These are phyloP conservation scores for Myopa tessellatipennis DNA, from an alignment of 2,888 invertebrate genomes.

Conservation along the genomic window DNA sequence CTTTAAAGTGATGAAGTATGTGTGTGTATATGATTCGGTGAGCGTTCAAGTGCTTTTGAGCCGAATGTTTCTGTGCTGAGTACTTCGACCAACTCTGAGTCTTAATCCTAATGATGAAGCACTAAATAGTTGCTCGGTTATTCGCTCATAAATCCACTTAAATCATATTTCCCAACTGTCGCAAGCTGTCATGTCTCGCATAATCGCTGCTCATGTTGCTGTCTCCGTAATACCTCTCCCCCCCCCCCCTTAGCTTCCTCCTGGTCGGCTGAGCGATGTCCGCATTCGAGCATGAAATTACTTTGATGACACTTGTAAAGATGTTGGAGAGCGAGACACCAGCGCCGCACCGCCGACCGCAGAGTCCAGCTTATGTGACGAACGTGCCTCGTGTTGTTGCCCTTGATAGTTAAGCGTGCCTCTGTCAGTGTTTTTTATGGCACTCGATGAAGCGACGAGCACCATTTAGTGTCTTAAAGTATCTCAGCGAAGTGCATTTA, in stretches of 20 bases:
- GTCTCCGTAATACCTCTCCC: neutral
- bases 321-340: neutral
- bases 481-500: conserved; percentile 63
- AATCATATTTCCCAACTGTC: conserved; percentile 35
- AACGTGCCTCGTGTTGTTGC: conserved; percentile 58
- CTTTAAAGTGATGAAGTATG: conserved; percentile 15
- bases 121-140: conserved; percentile 13
- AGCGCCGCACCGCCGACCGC: neutral
- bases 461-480: conserved; percentile 62
- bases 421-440: conserved; percentile 49
- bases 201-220: conserved; percentile 12
- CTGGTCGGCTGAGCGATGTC: neutral
- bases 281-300: conserved; percentile 31
- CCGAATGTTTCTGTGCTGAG: neutral
- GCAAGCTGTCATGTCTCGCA: conserved; percentile 35
- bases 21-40: neutral
- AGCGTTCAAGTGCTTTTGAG: neutral
- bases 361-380: conserved; percentile 57
- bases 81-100: neutral
- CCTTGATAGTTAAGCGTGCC: neutral
- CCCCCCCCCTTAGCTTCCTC: neutral
- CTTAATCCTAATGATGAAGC: conserved; percentile 22
- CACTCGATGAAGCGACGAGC: conserved; percentile 57
- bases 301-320: conserved; percentile 36
- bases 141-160: conserved; percentile 31